A percentile compares a stretch with the other conserved stretches of the same genome.
Conservation (phyloP, 1,140 invertebrate genomes). For the Geopemphigus sp. region DNA sequence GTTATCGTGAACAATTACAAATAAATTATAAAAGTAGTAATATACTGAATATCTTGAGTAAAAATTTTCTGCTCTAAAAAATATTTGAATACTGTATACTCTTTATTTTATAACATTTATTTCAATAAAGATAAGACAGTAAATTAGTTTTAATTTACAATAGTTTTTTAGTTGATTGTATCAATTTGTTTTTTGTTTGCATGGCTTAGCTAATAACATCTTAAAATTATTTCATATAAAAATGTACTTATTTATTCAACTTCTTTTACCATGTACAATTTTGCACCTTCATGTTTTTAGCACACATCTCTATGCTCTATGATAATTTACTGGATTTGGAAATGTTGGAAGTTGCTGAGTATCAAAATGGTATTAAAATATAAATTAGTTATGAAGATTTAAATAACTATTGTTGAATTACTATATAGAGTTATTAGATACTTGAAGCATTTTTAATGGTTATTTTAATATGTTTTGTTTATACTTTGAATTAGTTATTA, state of each 20-base stretch:
- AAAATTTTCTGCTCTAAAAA: not conserved
- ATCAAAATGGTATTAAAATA: slow-evolving; percentile 51
- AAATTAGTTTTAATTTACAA: too few relatives aligned
- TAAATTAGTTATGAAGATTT: not conserved
- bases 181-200: not conserved
- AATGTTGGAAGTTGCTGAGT: slow-evolving; percentile 54
- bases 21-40: not conserved
- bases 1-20: not conserved
- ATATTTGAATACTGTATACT: too few relatives aligned
- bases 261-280: slow-evolving; percentile 3
- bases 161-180: not conserved
- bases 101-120: too few relatives aligned
- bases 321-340: slow-evolving; percentile 54
- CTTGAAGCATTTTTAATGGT: not conserved
- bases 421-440: not conserved
- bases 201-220: not conserved
- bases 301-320: slow-evolving; percentile 51
- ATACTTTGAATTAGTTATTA: not conserved
- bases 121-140: too few relatives aligned
- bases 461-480: not conserved
- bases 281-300: slow-evolving; percentile 51
- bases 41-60: not conserved
- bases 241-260: not conserved
- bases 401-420: not conserved
- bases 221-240: not conserved